A percentile compares a stretch with the other conserved stretches of the same genome.
Conservation (phyloP, 1,140 invertebrate genomes). For the Chironomus striatipennis region DNA sequence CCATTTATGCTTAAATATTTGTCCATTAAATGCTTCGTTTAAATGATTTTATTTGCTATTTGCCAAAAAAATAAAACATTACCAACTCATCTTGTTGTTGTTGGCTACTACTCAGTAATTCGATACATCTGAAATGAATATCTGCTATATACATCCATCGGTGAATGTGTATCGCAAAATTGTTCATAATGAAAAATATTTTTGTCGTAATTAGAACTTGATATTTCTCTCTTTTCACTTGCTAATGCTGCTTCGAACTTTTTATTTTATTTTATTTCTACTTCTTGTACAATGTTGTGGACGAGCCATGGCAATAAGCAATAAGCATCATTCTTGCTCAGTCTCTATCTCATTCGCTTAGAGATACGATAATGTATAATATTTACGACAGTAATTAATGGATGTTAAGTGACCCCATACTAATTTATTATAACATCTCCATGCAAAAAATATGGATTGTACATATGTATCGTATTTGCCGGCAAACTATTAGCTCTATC, state of each 20-base stretch:
- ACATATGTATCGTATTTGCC: background rate
- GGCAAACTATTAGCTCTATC: background rate
- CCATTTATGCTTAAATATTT: background rate
- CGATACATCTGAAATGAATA: constrained; percentile 9
- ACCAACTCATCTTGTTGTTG: background rate
- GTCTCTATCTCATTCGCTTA: no score
- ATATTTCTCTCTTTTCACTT: background rate
- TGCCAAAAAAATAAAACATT: background rate
- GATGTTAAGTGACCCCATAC: constrained; percentile 16
- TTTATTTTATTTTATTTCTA: no score
- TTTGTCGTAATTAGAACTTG: background rate
- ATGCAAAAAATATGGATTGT: background rate
- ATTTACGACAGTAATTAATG: constrained; percentile 20
- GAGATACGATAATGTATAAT: background rate
- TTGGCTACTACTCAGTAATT: background rate
- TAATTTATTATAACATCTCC: constrained; percentile 19
- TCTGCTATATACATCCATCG: background rate
- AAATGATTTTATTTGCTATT: background rate
- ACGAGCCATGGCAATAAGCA: no score
- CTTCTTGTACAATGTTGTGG: no score
- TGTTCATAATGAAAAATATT: background rate
- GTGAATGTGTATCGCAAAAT: background rate
- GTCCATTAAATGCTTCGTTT: background rate
- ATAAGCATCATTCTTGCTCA: no score
- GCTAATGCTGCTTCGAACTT: no score